Conservation (phyloP, 1,140 invertebrate genomes). For the Artemia franciscana region DNA sequence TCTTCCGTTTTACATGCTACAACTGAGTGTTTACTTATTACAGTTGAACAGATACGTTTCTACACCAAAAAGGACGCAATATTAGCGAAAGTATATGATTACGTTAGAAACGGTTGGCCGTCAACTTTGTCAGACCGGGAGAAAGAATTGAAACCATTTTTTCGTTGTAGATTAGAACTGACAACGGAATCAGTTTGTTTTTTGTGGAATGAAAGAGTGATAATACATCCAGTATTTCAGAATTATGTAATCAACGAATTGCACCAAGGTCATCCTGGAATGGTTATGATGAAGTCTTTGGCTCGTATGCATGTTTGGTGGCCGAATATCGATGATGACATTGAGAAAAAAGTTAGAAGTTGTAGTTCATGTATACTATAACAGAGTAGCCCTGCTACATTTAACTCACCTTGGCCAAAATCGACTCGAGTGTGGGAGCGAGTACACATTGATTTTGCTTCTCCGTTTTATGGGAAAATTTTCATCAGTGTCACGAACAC, state of each 20-base stretch:
- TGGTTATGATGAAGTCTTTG: constrained; percentile 27
- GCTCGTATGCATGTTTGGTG: constrained; percentile 27
- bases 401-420: constrained; percentile 16
- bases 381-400: constrained; percentile 12
- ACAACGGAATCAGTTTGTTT: constrained; percentile 11
- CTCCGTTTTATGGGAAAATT: no score
- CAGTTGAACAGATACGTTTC: not conserved
- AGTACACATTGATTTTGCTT: constrained; percentile 26
- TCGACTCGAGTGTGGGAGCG: constrained; percentile 21
- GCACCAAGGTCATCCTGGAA: constrained; percentile 25
- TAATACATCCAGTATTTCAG: constrained; percentile 22
- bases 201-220: constrained; percentile 14
- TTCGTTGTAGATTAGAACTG: not conserved
- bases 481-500: no score
- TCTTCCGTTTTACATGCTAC: not conserved
- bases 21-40: not conserved
- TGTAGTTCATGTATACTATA: constrained; percentile 16
- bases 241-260: constrained; percentile 19
- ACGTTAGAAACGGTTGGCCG: not conserved
- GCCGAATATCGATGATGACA: constrained; percentile 24
- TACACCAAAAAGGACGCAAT: not conserved
- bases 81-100: not conserved
- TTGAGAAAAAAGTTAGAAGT: constrained; percentile 14
- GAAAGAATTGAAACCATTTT: not conserved
- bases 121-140: not conserved